Base-by-base conservation (phyloP, 2,888 invertebrate genomes). In the Drymonia ruficornis region DNA sequence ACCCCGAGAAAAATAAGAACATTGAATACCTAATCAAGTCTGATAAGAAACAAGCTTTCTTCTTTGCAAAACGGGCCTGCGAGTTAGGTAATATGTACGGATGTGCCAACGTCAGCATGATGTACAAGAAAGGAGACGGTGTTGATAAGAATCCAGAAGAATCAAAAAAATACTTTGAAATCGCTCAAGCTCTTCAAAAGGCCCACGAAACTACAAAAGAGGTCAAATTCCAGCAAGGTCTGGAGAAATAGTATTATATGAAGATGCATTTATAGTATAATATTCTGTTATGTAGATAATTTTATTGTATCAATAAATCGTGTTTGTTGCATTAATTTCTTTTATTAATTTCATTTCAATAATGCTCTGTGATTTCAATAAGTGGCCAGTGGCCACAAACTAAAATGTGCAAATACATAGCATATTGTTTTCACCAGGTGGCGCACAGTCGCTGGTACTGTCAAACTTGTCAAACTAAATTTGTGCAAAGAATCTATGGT, bases 91-190 rank as follows among this genome's bases (percentile, higher is more conserved):
- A 98, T 78, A 95, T 97, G 81, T 96, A 96, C 77, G 97, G 97
- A 0, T 99, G 99, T 90, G 96, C 96, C 0, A 99, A 99, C 89
- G 91, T 98, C 0, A 96, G 98, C 76, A 95, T 96, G 83, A 98
- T 98, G 96, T 97, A 97, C 81, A 93, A 94, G 34, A 95, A 94
- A 78, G 98, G 98, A 13, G 97, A 98, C 62, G 98, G 98, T 1
- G 96, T 95, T 0, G 95, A 95, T 51, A 95, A 96, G 78, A 95
- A 96, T 83, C 78, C 87, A 49, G 94, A 95, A 53, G 91, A 96
- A 75, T 95, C 97, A 0, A 94, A 96, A 55, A 94, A 94, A 63
- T 98, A 95, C 78, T 96, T 95, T 78, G 90, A 94, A 61, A 90
- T 95, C 60, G 97, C 97, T 0, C 71, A 95, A 44, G 95, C 95